These are phyloP conservation scores for Neosilurus hyrtlii DNA, from an alignment of 2,797 vertebrate genomes.

Conservation along the genomic window DNA sequence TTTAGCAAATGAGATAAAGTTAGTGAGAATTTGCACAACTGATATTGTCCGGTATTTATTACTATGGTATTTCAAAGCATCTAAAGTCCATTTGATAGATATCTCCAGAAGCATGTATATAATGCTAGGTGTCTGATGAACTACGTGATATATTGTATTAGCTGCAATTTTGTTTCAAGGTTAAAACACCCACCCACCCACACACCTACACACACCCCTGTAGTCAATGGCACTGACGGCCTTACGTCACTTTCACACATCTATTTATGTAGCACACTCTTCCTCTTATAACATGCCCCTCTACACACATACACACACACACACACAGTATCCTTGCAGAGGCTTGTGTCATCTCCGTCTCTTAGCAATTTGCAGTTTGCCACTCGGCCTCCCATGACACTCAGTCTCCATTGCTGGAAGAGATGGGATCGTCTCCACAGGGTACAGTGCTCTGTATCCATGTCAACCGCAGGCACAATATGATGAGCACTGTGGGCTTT, in stretches of 20 bases:
- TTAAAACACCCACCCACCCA: not conserved
- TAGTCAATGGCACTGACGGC: not conserved
- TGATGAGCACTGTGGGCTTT: not conserved
- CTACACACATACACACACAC: not conserved
- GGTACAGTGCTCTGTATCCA: conserved; percentile 17
- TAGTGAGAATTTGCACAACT: not conserved
- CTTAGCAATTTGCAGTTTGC: conserved; percentile 46
- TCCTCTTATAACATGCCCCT: not conserved
- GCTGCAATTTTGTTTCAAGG: not conserved
- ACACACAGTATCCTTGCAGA: conserved; percentile 8
- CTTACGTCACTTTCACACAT: conserved; percentile 43
- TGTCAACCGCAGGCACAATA: conserved; percentile 13
- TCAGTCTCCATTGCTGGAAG: conserved; percentile 10
- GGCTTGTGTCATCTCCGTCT: conserved; percentile 28
- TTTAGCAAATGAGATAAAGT: no score
- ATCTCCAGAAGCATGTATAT: conserved; percentile 47
- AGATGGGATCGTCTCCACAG: conserved; percentile 14
- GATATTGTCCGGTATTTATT: not conserved
- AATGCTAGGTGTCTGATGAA: not conserved
- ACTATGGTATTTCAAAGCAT: not conserved
- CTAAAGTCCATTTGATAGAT: not conserved
- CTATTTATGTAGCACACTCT: conserved; percentile 33
- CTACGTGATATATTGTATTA: not conserved
- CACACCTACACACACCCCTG: not conserved
- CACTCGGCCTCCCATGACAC: conserved; percentile 16